Evolutionary conservation across 2,888 invertebrate genomes (phyloP).

Genomic region (Athrips mouffetella): DNA sequence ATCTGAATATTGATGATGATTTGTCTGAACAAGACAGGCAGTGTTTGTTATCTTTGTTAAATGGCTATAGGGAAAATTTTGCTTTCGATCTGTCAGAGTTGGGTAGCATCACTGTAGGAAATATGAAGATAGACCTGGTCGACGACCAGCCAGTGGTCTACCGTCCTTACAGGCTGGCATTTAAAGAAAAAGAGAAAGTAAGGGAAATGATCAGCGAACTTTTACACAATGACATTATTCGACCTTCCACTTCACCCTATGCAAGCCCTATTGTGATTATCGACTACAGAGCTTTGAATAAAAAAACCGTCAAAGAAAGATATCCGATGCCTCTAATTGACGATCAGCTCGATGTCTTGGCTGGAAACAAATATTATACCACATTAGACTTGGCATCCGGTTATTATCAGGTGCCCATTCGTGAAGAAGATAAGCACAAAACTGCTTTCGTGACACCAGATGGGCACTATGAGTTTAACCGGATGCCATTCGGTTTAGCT

Average conservation of each 20-base stretch:
- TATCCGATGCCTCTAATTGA: constrained; percentile 27
- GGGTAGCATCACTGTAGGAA: constrained; percentile 12
- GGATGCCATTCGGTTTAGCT: constrained; percentile 9
- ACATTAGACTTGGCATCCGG: no score
- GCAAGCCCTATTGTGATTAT: constrained; percentile 10
- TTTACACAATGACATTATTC: constrained; percentile 11
- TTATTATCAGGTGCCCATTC: no score
- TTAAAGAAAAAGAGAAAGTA: constrained; percentile 16
- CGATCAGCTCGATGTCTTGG: constrained; percentile 21
- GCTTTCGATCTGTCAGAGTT: constrained; percentile 16
- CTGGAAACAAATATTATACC: constrained; percentile 12
- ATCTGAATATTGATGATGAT: not conserved
- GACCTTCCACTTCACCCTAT: constrained; percentile 6
- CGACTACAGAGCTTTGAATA: constrained; percentile 18
- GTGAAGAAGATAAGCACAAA: no score
- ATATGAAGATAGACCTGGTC: constrained; percentile 15
- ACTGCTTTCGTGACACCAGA: no score
- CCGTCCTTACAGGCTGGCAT: constrained; percentile 17
- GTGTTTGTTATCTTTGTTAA: not conserved
- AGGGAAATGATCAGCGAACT: constrained; percentile 17
- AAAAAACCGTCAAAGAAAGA: constrained; percentile 16
- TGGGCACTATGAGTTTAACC: constrained; percentile 10
- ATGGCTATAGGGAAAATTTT: constrained; percentile 19
- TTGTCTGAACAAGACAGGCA: not conserved
- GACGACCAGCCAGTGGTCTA: constrained; percentile 18